Percentiles rank a stretch among this genome's conserved stretches.
Conservation (phyloP, 2,888 invertebrate genomes). For the Oxyteleia sp. region DNA sequence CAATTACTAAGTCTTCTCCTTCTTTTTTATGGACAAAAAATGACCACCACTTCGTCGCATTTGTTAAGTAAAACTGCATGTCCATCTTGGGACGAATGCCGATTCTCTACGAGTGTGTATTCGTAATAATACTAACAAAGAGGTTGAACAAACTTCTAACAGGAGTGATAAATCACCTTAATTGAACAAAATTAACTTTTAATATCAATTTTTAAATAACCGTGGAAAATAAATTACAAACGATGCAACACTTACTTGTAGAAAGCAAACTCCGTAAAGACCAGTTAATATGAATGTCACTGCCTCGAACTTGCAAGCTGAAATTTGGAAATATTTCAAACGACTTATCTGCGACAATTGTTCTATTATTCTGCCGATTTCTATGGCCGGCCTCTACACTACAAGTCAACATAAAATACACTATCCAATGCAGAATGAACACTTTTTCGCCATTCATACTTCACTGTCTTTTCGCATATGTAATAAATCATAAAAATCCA, state of each 20-base stretch:
- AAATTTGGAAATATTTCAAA: slow-evolving; percentile 44
- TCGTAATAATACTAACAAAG: no score
- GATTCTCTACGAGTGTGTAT: no score
- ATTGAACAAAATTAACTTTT: no score
- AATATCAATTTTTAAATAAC: no score
- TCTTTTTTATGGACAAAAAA: no score
- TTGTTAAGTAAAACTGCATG: no score
- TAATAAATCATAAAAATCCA: not conserved
- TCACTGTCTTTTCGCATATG: not conserved
- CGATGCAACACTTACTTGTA: slow-evolving; percentile 39
- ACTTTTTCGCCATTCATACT: slow-evolving; percentile 49
- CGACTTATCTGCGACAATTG: not conserved
- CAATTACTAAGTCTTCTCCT: no score
- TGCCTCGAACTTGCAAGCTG: slow-evolving; percentile 28
- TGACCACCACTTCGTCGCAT: no score
- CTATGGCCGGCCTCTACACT: not conserved
- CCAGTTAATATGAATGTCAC: slow-evolving; percentile 39
- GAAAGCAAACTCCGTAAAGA: slow-evolving; percentile 43
- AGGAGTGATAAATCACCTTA: no score
- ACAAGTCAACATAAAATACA: slow-evolving; percentile 23
- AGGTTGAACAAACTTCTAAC: no score
- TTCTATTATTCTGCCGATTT: not conserved
- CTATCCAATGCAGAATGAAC: slow-evolving; percentile 17
- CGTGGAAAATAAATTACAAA: no score
- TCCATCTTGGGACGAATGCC: no score